Evolutionary conservation across 2,888 invertebrate species (phyloP).

Genomic region (Chironomus riparius): DNA sequence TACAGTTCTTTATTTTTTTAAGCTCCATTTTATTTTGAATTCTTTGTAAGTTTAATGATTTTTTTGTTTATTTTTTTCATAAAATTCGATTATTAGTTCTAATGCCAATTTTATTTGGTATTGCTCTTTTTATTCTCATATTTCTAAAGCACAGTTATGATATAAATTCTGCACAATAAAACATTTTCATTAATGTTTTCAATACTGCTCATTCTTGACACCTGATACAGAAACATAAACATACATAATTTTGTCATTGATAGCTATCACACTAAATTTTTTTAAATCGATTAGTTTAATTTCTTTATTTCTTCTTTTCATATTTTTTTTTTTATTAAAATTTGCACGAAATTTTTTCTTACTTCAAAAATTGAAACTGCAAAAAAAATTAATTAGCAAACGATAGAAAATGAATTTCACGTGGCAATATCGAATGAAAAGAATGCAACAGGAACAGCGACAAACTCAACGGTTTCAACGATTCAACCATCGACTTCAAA

Average conservation of each 20-base stretch:
- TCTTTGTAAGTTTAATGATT: too few relatives aligned
- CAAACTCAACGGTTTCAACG: neutral
- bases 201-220: too few relatives aligned
- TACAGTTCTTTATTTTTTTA: too few relatives aligned
- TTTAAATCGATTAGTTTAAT: neutral
- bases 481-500: neutral
- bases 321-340: neutral
- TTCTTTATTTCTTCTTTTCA: neutral
- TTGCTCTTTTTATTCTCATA: too few relatives aligned
- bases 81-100: too few relatives aligned
- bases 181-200: too few relatives aligned
- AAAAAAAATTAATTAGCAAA: conserved; percentile 7
- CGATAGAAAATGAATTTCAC: conserved; percentile 24
- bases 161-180: too few relatives aligned
- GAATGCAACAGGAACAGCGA: conserved; percentile 20
- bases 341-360: neutral
- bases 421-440: conserved; percentile 21
- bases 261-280: neutral
- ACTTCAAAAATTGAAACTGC: neutral
- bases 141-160: too few relatives aligned
- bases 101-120: too few relatives aligned
- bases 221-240: too few relatives aligned
- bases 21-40: too few relatives aligned
- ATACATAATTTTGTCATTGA: neutral
- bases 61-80: too few relatives aligned